Percentiles rank a stretch among this genome's conserved stretches.
These are phyloP conservation scores for Protosalanx chinensis DNA, from an alignment of 2,797 vertebrate species.

Conservation along the genomic window DNA sequence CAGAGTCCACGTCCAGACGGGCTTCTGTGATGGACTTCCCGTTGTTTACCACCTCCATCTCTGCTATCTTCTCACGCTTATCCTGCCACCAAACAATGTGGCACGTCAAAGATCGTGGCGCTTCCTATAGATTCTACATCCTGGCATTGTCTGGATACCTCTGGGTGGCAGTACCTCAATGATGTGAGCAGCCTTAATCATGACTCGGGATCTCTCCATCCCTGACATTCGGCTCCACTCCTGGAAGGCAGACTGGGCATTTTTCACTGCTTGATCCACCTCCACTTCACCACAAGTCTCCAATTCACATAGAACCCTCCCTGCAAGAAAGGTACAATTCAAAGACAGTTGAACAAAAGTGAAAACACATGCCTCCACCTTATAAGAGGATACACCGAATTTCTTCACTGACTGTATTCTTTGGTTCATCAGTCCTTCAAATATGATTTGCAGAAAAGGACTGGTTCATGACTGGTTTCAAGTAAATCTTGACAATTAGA, in stretches of 20 bases:
- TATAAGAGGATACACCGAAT: background rate
- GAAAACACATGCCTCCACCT: background rate
- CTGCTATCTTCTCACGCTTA: conserved; percentile 74
- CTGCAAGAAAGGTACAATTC: conserved; percentile 57
- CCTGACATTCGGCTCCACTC: conserved; percentile 88
- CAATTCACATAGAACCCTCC: conserved; percentile 83
- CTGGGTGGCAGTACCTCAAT: conserved; percentile 76
- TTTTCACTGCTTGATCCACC: conserved; percentile 82
- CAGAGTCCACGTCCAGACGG: conserved; percentile 82
- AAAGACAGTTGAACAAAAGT: background rate
- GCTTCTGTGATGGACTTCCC: conserved; percentile 94
- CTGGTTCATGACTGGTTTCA: background rate
- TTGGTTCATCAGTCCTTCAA: background rate
- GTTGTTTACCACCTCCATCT: conserved; percentile 88
- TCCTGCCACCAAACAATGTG: conserved; percentile 62
- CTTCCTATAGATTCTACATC: background rate
- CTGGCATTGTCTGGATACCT: conserved; percentile 18
- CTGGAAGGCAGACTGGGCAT: conserved; percentile 80
- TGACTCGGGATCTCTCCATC: conserved; percentile 85
- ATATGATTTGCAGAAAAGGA: background rate
- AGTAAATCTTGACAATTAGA: background rate
- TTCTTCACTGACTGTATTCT: background rate
- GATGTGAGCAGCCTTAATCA: conserved; percentile 87
- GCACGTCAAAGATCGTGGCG: background rate
- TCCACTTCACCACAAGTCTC: conserved; percentile 80